Evolutionary conservation across 2,888 invertebrate genomes (phyloP).

Genomic region (Aspidiotus rigidus): DNA sequence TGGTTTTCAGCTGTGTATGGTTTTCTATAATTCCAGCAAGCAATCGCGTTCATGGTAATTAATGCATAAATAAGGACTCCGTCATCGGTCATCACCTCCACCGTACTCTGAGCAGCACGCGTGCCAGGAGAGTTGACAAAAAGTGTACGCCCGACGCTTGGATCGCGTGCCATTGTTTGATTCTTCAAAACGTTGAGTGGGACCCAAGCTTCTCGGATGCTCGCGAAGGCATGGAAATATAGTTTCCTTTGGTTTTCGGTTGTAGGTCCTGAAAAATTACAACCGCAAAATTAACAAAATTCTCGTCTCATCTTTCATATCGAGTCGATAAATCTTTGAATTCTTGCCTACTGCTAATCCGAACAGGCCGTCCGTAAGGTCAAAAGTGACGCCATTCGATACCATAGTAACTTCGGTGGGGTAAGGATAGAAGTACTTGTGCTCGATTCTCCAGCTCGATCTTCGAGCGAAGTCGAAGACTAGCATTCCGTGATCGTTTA

Average conservation of each 20-base stretch:
- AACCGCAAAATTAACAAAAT: not conserved
- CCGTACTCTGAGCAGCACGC: conserved; percentile 59
- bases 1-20: conserved; percentile 38
- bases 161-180: conserved; percentile 11
- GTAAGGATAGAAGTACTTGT: conserved; percentile 56
- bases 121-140: conserved; percentile 49
- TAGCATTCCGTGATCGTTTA: conserved; percentile 52
- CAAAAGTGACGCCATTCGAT: conserved; percentile 56
- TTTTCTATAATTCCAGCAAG: conserved; percentile 42
- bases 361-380: conserved; percentile 63
- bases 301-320: not conserved
- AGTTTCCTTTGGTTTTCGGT: conserved; percentile 48
- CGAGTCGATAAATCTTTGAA: not conserved
- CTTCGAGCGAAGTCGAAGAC: conserved; percentile 54
- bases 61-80: conserved; percentile 43
- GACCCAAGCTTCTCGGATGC: conserved; percentile 57
- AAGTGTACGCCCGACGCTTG: conserved; percentile 40
- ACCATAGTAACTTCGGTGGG: conserved; percentile 54
- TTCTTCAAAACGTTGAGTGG: conserved; percentile 54
- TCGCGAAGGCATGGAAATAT: conserved; percentile 61
- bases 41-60: conserved; percentile 42
- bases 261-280: conserved; percentile 37
- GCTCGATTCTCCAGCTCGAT: conserved; percentile 54
- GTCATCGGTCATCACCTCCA: conserved; percentile 46
- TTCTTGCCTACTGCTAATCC: conserved; percentile 57